Evolutionary conservation across 2,797 vertebrate species (phyloP), one percentile per base, ranked within the genome.

Genomic region (Capromys pilorides): DNA sequence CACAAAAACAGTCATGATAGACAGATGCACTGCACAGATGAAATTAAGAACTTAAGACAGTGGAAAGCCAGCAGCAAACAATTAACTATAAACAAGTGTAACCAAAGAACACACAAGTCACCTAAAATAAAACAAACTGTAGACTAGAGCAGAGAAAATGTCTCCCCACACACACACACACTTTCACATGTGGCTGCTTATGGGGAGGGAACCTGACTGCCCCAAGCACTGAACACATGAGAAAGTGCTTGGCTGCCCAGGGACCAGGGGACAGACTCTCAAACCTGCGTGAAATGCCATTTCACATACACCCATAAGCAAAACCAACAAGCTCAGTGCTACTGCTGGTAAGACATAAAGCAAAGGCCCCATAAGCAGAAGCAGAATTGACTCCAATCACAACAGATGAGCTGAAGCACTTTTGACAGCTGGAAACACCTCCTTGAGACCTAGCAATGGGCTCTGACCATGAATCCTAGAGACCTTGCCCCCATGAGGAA

Each of bases 101-200:
- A 51, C 33, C 33, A 10, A 51, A 36, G 19, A 49, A 77, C 19
- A 13, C 67, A 10, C 1, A 54, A 8, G 26, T 36, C 21, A 10
- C 0, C 14, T 14, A 2, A 12, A 6, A 0, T 1, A 22, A 8
- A 84, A 22, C 26, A n/a, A 26, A 16, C 41, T 45, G 41, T 18
- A 49, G 73, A 18, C 41, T 31, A 77, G 26, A 77, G 41, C 73
- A 77, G 41, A 45, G 13, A 31, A 49, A 12, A 26, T 28, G 36
- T 13, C 14, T 33, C 14, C 31, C 31, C 14, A n/a, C n/a, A n/a
- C n/a, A n/a, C n/a, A n/a, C n/a, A n/a, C n/a, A 28, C 19, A 45
- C 69, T 71, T 26, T 39, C 71, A 41, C 12, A 41, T 5, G 22
- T 39, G 24, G 73, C 73, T 75, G 73, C 73, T 45, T 39, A 14